A percentile compares a stretch with the other conserved stretches of the same genome.
These are phyloP conservation scores for Ciconia stormi DNA, from an alignment of 2,113 vertebrate genomes.

Conservation along the genomic window DNA sequence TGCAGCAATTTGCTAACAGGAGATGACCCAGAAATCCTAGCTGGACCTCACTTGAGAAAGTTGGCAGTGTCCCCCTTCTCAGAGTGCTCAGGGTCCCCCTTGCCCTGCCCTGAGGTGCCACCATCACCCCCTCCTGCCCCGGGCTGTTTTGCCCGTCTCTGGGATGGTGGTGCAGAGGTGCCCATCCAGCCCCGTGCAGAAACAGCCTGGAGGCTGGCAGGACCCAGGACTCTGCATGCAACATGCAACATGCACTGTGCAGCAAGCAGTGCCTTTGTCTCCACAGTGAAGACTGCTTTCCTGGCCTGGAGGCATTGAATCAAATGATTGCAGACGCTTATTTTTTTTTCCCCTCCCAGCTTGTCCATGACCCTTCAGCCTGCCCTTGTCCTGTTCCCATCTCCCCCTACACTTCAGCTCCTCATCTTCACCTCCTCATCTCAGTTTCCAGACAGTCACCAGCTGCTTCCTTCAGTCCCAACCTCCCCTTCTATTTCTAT, in stretches of 20 bases:
- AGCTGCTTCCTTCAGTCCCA: neutral
- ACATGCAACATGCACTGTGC: neutral
- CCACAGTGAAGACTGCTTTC: accelerated
- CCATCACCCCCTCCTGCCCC: accelerated
- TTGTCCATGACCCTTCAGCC: neutral
- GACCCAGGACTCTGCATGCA: neutral
- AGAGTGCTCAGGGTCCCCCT: neutral
- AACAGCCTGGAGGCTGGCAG: neutral
- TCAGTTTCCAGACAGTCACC: neutral
- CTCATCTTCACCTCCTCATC: neutral
- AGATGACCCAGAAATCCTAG: neutral
- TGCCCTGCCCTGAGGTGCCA: neutral
- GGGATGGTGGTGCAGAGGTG: neutral
- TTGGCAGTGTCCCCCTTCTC: neutral
- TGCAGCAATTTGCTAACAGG: neutral
- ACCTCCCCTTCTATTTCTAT: neutral
- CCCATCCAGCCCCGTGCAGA: accelerated
- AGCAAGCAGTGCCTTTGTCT: neutral
- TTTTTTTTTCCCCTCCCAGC: neutral
- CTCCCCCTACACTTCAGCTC: neutral
- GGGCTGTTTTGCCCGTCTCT: neutral
- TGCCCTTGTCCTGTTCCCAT: neutral
- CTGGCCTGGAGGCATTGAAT: neutral
- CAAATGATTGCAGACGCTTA: neutral
- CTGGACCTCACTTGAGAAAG: neutral